A percentile compares a stretch with the other conserved stretches of the same genome.
Conservation (phyloP, 2,113 vertebrate species). For the Leptobrachium ailaonicum region DNA sequence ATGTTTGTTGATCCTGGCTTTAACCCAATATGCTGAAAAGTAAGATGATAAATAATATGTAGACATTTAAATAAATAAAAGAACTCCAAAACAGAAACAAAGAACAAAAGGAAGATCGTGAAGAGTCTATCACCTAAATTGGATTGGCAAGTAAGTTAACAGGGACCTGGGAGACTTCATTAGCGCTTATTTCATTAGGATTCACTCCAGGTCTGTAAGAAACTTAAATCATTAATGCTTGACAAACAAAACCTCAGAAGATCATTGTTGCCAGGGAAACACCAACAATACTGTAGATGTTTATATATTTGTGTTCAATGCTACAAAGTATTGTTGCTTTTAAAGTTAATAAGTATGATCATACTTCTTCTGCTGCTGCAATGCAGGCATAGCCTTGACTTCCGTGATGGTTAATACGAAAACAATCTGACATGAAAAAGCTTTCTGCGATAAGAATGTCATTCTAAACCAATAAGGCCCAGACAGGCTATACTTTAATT, state of each 20-base stretch:
- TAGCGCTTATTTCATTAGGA: not conserved
- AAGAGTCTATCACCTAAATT: too few species aligned
- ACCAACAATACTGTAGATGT: not conserved
- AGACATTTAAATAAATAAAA: too few species aligned
- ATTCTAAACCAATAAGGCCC: constrained; percentile 2
- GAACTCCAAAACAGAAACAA: too few species aligned
- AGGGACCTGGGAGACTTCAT: too few species aligned
- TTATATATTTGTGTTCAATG: not conserved
- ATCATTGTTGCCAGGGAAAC: not conserved
- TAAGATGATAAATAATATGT: too few species aligned
- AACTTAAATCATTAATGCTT: not conserved
- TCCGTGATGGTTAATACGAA: constrained; percentile 9
- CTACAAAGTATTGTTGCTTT: not conserved
- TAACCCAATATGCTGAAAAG: too few species aligned
- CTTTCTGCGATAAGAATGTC: not conserved
- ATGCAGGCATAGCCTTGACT: not conserved
- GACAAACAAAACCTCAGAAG: constrained; percentile 7
- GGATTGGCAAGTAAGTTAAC: too few species aligned
- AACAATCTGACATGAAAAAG: constrained; percentile 18
- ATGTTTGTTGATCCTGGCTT: too few species aligned
- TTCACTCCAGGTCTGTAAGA: not conserved
- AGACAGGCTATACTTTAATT: constrained; percentile 9
- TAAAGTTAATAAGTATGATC: not conserved
- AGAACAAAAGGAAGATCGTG: too few species aligned
- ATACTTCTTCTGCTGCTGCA: not conserved